Evolutionary conservation across 2,113 vertebrate species (phyloP), one percentile per base, ranked within the genome.

Genomic region (Aleadryas rufinucha): DNA sequence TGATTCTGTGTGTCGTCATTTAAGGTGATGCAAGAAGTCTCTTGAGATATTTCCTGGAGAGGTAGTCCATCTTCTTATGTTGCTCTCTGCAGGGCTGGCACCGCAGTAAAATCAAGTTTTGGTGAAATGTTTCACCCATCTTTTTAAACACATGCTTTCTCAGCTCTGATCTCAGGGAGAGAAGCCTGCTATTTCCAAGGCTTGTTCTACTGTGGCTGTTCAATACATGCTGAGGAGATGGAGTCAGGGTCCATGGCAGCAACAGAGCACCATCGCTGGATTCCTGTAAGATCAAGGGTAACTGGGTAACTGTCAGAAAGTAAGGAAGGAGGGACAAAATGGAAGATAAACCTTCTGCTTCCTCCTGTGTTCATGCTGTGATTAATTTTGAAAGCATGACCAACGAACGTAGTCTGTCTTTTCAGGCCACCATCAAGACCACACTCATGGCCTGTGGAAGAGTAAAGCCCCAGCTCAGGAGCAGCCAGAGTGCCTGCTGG

Each of bases 161-260:
- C 35, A 57, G 5, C 42, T 44, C 27, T 65, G 7, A 49, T 47
- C 28, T 49, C 3, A 1, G 41, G 52, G 22, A 18, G 8, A 93
- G 77, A 91, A 71, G 27, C 30, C 72, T 69, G 7, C 16, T 80
- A 1, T 72, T 93, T 53, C 28, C 68, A 74, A 76, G 35, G 5
- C 6, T 54, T 66, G 31, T 19, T 87, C 33, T 70, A 16, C 42
- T 27, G 37, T 20, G 14, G 9, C 35, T 4, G 7, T 84, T 78
- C 2, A 3, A 13, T 7, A 2, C 28, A 7, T 1, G 1, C 18
- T 49, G 44, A 33, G 61, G 9, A 82, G 49, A 45, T 1, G 24
- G 21, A 75, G 26, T n/a, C 22, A 10, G 24, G 7, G 26, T 37
- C 50, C 37, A 17, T 6, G 1, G 11, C 39, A n/a, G 17, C 6